Conservation (phyloP, 2,888 invertebrate genomes). For the Harmothoe impar region DNA sequence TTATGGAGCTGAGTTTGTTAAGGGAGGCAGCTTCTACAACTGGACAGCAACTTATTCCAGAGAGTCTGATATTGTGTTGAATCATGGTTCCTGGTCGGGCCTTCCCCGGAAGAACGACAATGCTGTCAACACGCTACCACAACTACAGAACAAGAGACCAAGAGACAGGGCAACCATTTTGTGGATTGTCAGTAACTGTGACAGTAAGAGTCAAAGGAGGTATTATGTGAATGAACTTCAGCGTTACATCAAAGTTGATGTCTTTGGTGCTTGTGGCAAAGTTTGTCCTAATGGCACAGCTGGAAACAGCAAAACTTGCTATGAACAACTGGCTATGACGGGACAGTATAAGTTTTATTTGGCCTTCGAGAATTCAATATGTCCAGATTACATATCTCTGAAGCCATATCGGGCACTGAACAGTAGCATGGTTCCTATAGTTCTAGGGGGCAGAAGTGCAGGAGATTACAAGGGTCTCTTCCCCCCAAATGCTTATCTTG, state of each 20-base stretch:
- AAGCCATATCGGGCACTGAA: constrained; percentile 65
- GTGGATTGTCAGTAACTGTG: neutral
- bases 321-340: neutral
- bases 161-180: neutral
- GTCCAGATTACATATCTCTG: constrained; percentile 70
- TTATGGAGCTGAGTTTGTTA: neutral
- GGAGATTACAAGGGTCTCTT: constrained; percentile 60
- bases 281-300: neutral
- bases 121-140: neutral
- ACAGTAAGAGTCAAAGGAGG: neutral
- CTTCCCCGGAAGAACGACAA: neutral
- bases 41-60: neutral
- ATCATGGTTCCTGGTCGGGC: neutral
- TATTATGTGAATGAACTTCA: neutral
- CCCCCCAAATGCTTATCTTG: constrained; percentile 89
- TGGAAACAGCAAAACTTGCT: neutral
- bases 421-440: constrained; percentile 64
- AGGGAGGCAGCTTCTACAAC: neutral
- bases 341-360: constrained; percentile 68
- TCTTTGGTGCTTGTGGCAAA: neutral
- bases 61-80: neutral
- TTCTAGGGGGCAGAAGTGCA: constrained; percentile 64
- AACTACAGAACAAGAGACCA: neutral
- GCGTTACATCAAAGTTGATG: neutral
- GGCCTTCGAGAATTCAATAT: constrained; percentile 71